Evolutionary conservation across 2,113 vertebrate genomes (phyloP).

Genomic region (Bungarus multicinctus): DNA sequence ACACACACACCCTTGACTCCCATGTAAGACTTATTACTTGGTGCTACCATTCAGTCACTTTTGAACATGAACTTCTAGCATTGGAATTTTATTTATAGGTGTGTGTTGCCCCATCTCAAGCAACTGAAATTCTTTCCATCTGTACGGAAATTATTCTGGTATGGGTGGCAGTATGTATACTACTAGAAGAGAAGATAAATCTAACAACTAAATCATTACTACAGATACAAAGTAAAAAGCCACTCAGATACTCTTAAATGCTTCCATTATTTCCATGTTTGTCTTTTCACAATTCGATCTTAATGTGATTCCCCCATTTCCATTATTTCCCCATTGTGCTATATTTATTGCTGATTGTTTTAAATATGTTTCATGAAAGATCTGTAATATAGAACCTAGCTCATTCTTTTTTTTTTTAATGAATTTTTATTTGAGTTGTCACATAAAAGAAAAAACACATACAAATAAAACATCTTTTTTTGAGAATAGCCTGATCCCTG

Average conservation of each 20-base stretch:
- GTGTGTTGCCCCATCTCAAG: not conserved
- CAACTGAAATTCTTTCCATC: not conserved
- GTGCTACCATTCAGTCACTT: not conserved
- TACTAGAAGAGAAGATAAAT: not conserved
- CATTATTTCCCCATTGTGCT: not conserved
- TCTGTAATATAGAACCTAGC: not conserved
- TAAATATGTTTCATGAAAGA: not conserved
- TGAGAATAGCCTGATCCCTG: too few species aligned
- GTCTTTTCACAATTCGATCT: not conserved
- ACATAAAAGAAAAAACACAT: too few species aligned
- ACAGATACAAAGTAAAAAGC: not conserved
- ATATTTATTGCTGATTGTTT: not conserved
- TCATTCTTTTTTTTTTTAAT: too few species aligned
- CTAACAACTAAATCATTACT: not conserved
- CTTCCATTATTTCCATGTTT: not conserved
- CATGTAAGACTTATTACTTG: not conserved
- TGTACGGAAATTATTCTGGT: not conserved
- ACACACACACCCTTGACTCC: not conserved
- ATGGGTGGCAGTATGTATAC: not conserved
- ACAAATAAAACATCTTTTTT: too few species aligned
- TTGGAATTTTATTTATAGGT: not conserved
- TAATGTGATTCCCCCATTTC: not conserved
- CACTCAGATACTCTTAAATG: not conserved
- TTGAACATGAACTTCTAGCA: not conserved
- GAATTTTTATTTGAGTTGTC: too few species aligned